A percentile compares a stretch with the other conserved stretches of the same genome.
These are phyloP conservation scores for Eupsilia transversa DNA, from an alignment of 2,888 invertebrate genomes.

Conservation along the genomic window DNA sequence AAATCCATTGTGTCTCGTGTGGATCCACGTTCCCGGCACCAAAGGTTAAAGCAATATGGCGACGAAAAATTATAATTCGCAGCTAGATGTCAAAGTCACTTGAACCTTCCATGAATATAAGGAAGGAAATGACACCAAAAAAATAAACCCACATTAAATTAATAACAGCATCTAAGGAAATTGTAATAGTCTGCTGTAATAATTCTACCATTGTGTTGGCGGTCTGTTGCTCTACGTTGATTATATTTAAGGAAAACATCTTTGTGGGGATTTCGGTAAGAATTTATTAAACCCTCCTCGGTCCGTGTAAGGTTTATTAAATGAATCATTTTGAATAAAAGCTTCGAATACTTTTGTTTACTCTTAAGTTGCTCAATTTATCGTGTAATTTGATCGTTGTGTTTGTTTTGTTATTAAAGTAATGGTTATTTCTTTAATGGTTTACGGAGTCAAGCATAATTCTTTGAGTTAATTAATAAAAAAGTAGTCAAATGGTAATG, in stretches of 20 bases:
- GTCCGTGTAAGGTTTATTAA: slow-evolving; percentile 71
- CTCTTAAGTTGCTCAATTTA: slow-evolving; percentile 67
- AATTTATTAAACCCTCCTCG: slow-evolving; percentile 71
- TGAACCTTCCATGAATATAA: slow-evolving; percentile 10
- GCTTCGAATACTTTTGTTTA: slow-evolving; percentile 68
- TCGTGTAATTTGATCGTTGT: slow-evolving; percentile 51
- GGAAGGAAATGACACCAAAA: slow-evolving; percentile 25
- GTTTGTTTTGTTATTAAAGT: slow-evolving; percentile 24
- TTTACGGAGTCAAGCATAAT: neutral
- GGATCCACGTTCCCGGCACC: too few species aligned
- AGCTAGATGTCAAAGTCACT: slow-evolving; percentile 7
- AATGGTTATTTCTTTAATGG: neutral
- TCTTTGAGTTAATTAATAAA: neutral
- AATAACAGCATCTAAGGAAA: slow-evolving; percentile 69
- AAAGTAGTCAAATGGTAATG: neutral
- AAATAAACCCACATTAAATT: slow-evolving; percentile 64
- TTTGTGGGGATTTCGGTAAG: slow-evolving; percentile 67
- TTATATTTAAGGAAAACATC: slow-evolving; percentile 75
- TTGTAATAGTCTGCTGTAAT: slow-evolving; percentile 70
- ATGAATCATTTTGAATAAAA: slow-evolving; percentile 70
- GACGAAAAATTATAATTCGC: neutral
- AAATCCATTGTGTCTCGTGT: too few species aligned
- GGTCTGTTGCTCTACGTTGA: slow-evolving; percentile 70
- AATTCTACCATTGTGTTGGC: slow-evolving; percentile 73
- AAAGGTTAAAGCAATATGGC: neutral